A percentile compares a stretch with the other conserved stretches of the same genome.
These are phyloP conservation scores for Sciurus carolinensis DNA, from an alignment of 2,797 vertebrate genomes.

Conservation along the genomic window DNA sequence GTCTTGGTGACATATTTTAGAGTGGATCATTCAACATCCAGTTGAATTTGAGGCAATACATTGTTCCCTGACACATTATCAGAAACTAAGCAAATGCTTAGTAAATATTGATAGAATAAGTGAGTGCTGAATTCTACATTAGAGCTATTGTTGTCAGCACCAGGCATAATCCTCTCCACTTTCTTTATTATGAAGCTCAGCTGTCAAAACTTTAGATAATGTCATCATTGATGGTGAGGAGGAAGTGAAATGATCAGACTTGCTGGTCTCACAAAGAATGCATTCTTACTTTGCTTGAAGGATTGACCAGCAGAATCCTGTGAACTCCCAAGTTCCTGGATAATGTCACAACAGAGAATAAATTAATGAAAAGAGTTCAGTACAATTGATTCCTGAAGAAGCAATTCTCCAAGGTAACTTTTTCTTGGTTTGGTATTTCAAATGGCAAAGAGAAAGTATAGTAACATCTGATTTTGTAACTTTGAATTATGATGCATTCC, in stretches of 20 bases:
- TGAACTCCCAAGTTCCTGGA: background rate
- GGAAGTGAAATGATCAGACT: background rate
- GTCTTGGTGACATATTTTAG: background rate
- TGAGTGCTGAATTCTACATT: background rate
- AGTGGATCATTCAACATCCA: background rate
- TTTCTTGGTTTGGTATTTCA: background rate
- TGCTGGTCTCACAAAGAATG: background rate
- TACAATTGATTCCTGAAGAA: background rate
- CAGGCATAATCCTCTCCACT: background rate
- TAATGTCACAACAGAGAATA: background rate
- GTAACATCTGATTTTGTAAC: background rate
- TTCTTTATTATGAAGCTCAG: background rate
- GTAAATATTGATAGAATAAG: background rate
- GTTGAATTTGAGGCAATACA: background rate
- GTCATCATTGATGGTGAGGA: background rate
- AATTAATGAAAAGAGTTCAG: background rate
- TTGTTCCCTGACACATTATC: background rate
- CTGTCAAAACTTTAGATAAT: background rate
- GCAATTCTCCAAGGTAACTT: background rate
- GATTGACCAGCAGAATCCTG: background rate
- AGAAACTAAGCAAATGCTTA: background rate
- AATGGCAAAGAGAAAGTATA: background rate
- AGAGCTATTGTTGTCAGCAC: background rate
- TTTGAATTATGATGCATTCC: background rate
- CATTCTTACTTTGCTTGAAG: slow-evolving; percentile 35